These are phyloP conservation scores for Enteromius viviparus DNA, from an alignment of 2,797 vertebrate genomes.

Conservation along the genomic window DNA sequence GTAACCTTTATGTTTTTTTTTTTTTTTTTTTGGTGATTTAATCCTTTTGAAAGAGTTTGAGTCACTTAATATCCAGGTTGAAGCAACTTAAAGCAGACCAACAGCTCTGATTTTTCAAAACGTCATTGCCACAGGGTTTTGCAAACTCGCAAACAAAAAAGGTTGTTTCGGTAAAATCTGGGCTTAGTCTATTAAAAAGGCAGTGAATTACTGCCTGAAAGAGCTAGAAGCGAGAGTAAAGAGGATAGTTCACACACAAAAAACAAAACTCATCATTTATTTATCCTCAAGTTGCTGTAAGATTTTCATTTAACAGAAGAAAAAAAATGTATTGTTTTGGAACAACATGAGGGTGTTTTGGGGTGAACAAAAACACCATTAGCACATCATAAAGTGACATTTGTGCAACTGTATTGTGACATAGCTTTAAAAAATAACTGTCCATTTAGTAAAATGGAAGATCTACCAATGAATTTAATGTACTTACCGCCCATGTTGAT, in stretches of 20 bases:
- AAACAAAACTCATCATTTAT: background rate
- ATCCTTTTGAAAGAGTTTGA: background rate
- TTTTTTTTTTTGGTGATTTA: background rate
- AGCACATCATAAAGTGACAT: background rate
- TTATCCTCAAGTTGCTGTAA: background rate
- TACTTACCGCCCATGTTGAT: conserved; percentile 71
- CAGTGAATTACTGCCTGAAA: background rate
- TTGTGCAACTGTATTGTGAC: background rate
- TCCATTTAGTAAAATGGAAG: background rate
- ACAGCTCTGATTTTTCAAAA: background rate
- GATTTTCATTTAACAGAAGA: background rate
- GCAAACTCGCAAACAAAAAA: background rate
- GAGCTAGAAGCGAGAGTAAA: background rate
- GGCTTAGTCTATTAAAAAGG: background rate
- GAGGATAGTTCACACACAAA: background rate
- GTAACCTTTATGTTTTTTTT: conserved; percentile 34
- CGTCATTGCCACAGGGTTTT: background rate
- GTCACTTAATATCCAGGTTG: background rate
- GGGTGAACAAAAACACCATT: background rate
- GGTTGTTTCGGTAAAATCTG: background rate
- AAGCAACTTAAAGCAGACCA: background rate
- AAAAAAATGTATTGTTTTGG: background rate
- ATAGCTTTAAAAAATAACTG: background rate
- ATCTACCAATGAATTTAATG: background rate
- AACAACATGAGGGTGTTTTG: background rate